Base-by-base conservation (phyloP, 2,888 invertebrate genomes). In the Conops quadrifasciatus region DNA sequence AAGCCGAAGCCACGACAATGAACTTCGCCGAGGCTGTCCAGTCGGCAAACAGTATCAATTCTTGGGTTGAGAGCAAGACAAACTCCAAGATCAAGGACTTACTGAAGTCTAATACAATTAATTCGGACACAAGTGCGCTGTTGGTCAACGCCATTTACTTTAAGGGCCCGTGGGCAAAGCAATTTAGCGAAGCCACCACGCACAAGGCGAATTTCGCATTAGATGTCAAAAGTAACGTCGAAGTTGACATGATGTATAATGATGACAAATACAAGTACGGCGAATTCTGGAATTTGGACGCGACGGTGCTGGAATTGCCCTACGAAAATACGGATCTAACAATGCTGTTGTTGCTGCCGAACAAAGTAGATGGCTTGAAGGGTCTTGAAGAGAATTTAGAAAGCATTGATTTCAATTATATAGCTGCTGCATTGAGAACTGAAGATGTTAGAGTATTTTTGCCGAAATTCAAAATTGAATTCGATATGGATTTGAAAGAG, bases 121-220 rank as follows among this genome's bases (percentile, higher is more conserved):
- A 86, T 79, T 64, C 67, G 0, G 80, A 85, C 0, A 93, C 93
- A 1, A 88, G 90, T 66, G 84, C 94, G 71, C 91, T 95, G 2
- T 88, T 96, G 7, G 89, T 94, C 2, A 96, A 95, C 82, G 95
- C 95, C 0, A 89, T 96, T 19, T 94, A 95, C 82, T 96, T 96
- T 86, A 95, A 95, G 87, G 93, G 92, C 2, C 87, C 88, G 49
- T 96, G 95, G 94, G 83, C 87, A 59, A 82, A 88, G 45, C 88
- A 90, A 77, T 97, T 96, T 80, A 81, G 91, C 28, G 80, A 87
- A 0, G 78, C 79, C 0, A 43, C 77, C 1, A 96, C 95, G 0
- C 77, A 73, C 19, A 87, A 89, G 0, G 87, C 86, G 67, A 88
- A 89, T 1, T 97, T 97, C 87, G 88, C 90, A 78, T 73, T 90